Evolutionary conservation across 64 coral and sea anemone genomes (phyloP), one percentile per base, ranked within the genome.

Genomic region (Stichodactyla helianthus): DNA sequence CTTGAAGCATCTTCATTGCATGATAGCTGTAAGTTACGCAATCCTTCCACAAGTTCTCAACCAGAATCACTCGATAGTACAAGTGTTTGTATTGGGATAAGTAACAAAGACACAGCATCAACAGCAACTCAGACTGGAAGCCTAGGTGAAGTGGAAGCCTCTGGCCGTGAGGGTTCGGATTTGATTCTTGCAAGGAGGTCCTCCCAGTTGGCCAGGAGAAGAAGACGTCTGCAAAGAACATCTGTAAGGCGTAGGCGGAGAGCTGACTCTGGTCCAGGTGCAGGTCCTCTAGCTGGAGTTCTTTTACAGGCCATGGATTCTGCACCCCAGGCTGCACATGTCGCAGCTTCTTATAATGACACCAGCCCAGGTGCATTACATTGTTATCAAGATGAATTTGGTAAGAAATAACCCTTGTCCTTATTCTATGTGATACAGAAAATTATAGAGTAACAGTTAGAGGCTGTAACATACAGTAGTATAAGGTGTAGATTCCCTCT

Each of bases 21-120:
- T 63, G 90, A 87, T 23, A 87, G 84, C 59, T 85, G 74, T 8
- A 52, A 84, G 35, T 65, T 92, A 62, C 90, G 58, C 11, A 91
- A 92, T 84, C 88, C 77, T 52, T 97, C 94, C 19, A 90, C 88
- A 11, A 90, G 94, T n/a, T 97, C 94, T 59, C 94, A 97, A 84
- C 94, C 94, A 51, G 94, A 97, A 70, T 97, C 94, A 22, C 87
- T 97, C 35, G 94, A 97, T 54, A 97, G 94, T 26, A 92, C 92
- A 52, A 93, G 94, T 87, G 88, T 97, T 7, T 92, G 87, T 57
- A 90, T 93, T 26, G 86, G 68, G 61, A 61, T 97, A n/a, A 54
- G 50, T 57, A 93, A 97, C 68, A 97, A 92, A 88, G 94, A 97
- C 94, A 97, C 91, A 59, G 94, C 94, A 6, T 97, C 94, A 16